These are phyloP conservation scores for Anoplolepis gracilipes DNA, from an alignment of 1,140 invertebrate genomes.

Conservation along the genomic window DNA sequence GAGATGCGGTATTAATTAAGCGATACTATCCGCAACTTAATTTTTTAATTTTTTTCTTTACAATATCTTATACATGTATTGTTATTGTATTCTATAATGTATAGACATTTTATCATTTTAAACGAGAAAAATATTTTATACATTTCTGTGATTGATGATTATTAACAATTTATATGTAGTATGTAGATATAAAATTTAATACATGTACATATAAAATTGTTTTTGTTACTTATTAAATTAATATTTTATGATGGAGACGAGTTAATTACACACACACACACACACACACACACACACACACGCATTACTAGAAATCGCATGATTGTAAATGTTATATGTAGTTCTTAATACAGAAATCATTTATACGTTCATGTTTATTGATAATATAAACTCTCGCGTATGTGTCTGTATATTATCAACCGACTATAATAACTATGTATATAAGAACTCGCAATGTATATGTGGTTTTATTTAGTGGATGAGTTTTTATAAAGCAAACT, in stretches of 20 bases:
- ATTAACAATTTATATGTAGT: background rate
- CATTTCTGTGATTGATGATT: background rate
- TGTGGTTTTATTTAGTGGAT: background rate
- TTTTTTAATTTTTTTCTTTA: background rate
- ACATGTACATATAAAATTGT: too few relatives aligned
- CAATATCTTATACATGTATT: background rate
- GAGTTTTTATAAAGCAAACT: constrained; percentile 14
- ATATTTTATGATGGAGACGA: too few relatives aligned
- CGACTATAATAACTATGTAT: background rate
- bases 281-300: background rate
- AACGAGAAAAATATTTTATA: background rate
- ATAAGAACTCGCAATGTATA: background rate
- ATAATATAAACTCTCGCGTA: background rate
- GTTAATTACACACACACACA: background rate
- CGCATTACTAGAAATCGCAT: background rate
- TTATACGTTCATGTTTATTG: background rate
- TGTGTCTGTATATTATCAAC: background rate
- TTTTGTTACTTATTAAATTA: too few relatives aligned
- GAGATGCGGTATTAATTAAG: constrained; percentile 28
- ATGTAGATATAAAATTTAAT: too few relatives aligned
- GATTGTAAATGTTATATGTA: background rate
- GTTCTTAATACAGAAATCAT: background rate
- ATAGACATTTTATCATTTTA: too few relatives aligned
- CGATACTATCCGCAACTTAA: background rate
- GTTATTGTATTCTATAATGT: background rate